Conservation (phyloP, 30 jellyfish, hydroid and myxozoan genomes). For the Cassiopea andromeda region DNA sequence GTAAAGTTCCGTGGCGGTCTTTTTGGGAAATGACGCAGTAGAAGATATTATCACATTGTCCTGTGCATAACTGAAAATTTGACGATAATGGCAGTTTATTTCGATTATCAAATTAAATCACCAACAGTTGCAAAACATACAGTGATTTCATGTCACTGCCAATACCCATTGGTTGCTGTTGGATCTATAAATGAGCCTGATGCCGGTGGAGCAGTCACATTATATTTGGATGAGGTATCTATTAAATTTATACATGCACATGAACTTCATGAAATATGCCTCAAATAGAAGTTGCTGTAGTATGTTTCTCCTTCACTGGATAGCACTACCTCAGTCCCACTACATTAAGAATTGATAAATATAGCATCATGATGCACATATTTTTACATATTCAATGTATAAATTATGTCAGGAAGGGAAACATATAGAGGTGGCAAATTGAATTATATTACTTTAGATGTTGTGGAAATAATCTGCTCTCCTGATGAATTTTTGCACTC, state of each 20-base stretch:
- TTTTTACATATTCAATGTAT: too few relatives aligned
- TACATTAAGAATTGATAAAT: too few relatives aligned
- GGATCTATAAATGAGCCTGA: conserved; percentile 73
- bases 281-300: background rate
- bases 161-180: conserved; percentile 88
- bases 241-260: background rate
- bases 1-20: background rate
- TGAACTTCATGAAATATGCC: too few relatives aligned
- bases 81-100: conserved; percentile 90
- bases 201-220: conserved; percentile 76
- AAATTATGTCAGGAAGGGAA: too few relatives aligned
- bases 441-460: too few relatives aligned
- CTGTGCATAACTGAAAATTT: background rate
- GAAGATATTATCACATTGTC: background rate
- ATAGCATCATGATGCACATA: too few relatives aligned
- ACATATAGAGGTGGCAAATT: too few relatives aligned
- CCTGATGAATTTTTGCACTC: background rate
- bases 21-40: background rate
- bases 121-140: conserved; percentile 71
- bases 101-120: conserved; percentile 83
- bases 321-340: too few relatives aligned
- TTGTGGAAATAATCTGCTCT: too few relatives aligned
- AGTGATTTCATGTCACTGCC: conserved; percentile 80
- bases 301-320: too few relatives aligned
- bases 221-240: conserved; percentile 94